These are phyloP conservation scores for Chaenocephalus aceratus DNA, from an alignment of 2,113 vertebrate genomes.

Conservation along the genomic window DNA sequence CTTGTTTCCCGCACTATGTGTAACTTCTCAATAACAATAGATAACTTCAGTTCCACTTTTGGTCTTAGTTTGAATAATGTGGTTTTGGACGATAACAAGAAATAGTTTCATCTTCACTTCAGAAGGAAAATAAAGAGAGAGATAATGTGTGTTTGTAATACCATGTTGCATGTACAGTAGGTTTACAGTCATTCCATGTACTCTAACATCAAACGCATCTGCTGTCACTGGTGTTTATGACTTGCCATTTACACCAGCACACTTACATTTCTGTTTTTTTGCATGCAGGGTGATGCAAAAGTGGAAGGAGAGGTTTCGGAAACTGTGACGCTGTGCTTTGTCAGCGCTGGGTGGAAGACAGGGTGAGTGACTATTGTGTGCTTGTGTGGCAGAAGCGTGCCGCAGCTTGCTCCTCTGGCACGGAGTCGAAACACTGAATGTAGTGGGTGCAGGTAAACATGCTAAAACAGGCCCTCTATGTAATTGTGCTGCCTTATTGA, in stretches of 20 bases:
- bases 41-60: neutral
- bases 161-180: no score
- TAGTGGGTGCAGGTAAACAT: conserved; percentile 77
- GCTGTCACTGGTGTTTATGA: conserved; percentile 3
- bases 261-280: conserved; percentile 24
- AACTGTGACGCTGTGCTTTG: conserved; percentile 76
- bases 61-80: neutral
- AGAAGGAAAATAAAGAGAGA: neutral
- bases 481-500: conserved; percentile 53
- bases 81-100: neutral
- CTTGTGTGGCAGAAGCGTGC: conserved; percentile 69
- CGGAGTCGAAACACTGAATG: conserved; percentile 53
- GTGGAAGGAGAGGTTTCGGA: conserved; percentile 73
- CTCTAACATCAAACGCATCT: no score
- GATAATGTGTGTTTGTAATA: neutral
- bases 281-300: conserved; percentile 67
- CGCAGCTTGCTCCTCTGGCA: conserved; percentile 67
- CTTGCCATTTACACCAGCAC: conserved; percentile 31
- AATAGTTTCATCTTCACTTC: neutral
- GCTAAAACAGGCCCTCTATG: conserved; percentile 66
- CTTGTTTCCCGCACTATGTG: neutral
- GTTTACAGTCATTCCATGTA: no score
- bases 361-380: conserved; percentile 63
- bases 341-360: conserved; percentile 65
- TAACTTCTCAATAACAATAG: neutral